Percentiles rank a stretch among this genome's conserved stretches.
These are phyloP conservation scores for Ammodramus savannarum DNA, from an alignment of 2,113 vertebrate species.

Conservation along the genomic window DNA sequence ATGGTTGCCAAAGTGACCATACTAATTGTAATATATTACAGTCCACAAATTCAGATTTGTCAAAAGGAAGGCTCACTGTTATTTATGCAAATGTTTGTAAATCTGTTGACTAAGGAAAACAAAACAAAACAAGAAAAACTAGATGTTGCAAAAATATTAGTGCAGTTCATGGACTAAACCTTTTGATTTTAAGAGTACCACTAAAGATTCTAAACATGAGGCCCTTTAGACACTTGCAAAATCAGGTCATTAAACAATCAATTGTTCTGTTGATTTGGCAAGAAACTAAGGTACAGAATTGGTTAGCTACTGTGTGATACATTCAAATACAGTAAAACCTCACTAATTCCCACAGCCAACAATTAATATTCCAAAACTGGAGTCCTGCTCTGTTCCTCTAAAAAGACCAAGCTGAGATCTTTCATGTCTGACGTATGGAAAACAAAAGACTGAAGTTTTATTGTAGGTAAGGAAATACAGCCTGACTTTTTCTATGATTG, in stretches of 20 bases:
- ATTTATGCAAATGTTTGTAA: neutral
- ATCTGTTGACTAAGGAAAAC: neutral
- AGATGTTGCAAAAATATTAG: neutral
- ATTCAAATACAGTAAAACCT: slow-evolving; percentile 32
- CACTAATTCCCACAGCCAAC: slow-evolving; percentile 30
- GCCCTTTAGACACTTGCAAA: neutral
- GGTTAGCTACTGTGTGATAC: neutral
- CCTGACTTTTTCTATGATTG: neutral
- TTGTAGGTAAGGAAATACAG: neutral
- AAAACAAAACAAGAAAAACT: neutral
- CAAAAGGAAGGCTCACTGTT: neutral
- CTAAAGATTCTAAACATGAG: neutral
- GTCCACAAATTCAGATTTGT: neutral
- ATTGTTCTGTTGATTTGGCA: neutral
- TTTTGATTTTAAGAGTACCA: neutral
- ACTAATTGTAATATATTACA: neutral
- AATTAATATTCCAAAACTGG: neutral
- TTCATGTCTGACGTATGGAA: neutral
- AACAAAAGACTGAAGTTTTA: neutral
- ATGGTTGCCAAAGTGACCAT: neutral
- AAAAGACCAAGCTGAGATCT: neutral
- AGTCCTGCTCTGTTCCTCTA: neutral
- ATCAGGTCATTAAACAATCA: neutral
- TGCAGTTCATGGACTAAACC: neutral
- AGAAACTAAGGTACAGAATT: neutral